phyloP scores from a whole-genome alignment of 1,140 invertebrate species.

The Dinothrombium tinctorium region DNA sequence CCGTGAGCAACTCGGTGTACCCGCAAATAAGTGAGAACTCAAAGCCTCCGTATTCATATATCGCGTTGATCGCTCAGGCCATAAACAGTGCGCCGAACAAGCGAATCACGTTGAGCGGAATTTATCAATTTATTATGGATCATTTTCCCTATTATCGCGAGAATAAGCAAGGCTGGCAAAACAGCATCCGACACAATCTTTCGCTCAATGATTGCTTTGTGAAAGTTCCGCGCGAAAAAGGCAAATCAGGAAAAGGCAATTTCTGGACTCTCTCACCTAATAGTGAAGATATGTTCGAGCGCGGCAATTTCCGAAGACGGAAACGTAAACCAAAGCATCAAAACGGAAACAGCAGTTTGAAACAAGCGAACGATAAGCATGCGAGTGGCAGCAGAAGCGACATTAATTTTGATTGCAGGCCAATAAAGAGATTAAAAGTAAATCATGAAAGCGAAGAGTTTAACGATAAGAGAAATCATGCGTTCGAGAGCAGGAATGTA shows the following conservation, averaged over 20 bases:
- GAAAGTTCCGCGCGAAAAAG: slow-evolving; percentile 72
- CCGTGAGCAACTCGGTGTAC: no score
- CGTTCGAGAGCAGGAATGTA: no score
- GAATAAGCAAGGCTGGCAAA: slow-evolving; percentile 69
- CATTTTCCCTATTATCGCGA: slow-evolving; percentile 92
- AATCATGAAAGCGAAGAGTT: no score
- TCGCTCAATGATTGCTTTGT: slow-evolving; percentile 97
- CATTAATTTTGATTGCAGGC: no score
- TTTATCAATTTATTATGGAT: slow-evolving; percentile 98
- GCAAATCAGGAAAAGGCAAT: slow-evolving; percentile 84
- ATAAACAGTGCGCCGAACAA: slow-evolving; percentile 79
- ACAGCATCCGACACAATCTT: slow-evolving; percentile 85
- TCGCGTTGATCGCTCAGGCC: slow-evolving; percentile 93
- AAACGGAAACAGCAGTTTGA: no score
- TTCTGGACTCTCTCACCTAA: slow-evolving; percentile 96
- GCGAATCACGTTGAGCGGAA: slow-evolving; percentile 85
- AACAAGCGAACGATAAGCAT: no score
- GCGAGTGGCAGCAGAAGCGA: no score
- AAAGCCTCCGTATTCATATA: slow-evolving; percentile 92
- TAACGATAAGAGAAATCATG: no score
- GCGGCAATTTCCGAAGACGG: slow-evolving; percentile 83
- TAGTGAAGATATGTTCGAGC: slow-evolving; percentile 98
- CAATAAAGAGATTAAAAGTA: no score
- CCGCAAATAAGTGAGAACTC: no score
- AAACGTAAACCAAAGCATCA: no score